A percentile compares a stretch with the other conserved stretches of the same genome.
phyloP scores from a whole-genome alignment of 2,113 vertebrate species.

The Sardina pilchardus region DNA sequence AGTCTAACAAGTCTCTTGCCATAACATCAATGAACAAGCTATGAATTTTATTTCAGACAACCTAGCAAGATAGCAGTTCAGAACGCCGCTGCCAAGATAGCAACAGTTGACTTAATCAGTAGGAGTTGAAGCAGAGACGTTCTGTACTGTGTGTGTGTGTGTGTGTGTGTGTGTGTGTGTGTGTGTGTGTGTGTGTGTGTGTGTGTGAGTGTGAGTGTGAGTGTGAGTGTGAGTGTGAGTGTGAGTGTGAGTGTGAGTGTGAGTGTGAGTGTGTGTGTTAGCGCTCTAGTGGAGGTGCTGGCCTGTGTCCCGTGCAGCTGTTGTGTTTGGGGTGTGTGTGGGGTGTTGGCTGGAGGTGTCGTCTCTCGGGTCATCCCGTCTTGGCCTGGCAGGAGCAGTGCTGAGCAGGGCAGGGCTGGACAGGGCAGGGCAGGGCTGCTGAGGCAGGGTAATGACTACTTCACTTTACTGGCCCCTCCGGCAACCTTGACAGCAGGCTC shows the following conservation, averaged over 20 bases:
- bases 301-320: not conserved
- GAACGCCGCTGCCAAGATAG: too few relatives aligned
- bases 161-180: too few relatives aligned
- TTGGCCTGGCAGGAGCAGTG: not conserved
- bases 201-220: not conserved
- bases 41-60: too few relatives aligned
- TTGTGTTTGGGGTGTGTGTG: not conserved
- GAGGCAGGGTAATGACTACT: not conserved
- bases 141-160: too few relatives aligned
- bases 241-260: constrained; percentile 21
- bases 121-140: not conserved
- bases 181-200: not conserved
- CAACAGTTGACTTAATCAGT: not conserved
- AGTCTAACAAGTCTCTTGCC: too few relatives aligned
- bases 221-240: not conserved
- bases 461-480: not conserved
- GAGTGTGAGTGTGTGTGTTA: not conserved
- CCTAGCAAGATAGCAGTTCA: too few relatives aligned
- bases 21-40: too few relatives aligned
- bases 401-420: not conserved
- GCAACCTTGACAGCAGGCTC: not conserved
- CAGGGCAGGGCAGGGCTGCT: not conserved
- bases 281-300: not conserved
- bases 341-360: constrained; percentile 11
- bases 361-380: constrained; percentile 13